Base-by-base conservation (phyloP, 2,888 invertebrate species). In the Hylaea fasciaria region DNA sequence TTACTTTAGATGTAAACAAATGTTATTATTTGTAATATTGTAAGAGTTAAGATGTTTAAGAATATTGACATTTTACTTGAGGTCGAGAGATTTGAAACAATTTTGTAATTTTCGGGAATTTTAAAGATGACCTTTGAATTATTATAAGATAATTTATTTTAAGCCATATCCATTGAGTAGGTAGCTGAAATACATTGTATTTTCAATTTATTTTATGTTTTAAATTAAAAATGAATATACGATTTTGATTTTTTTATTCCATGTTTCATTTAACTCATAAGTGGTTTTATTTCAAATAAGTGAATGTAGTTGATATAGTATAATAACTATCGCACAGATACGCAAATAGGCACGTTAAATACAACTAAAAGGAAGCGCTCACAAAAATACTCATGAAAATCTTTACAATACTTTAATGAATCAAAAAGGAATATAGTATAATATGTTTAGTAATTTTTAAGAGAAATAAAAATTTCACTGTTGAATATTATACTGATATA, bases 141-240 rank as follows among this genome's bases (percentile, higher is more conserved):
- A 16, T 43, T 51, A 29, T 48, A 53, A 17, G 37, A 14, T 62
- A 57, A 28, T 62, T 57, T 58, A 63, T 59, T 47, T 35, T 56
- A 49, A 56, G 63, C 48, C 37, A 56, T 52, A 44, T 41, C 45
- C 39, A 40, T 50, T 13, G 44, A 53, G 13, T 37, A 44, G 40
- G 43, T 16, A 57, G 50, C 45, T 54, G 58, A 58, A 60, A 60
- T 45, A 60, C 58, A 57, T 8, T 58, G 58, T 58, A 58, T 54
- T 44, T 53, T 53, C 45, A 56, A 51, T 62, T 53, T 49, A 47
- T 54, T 54, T 59, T 51, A 55, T 40, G 51, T 50, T 59, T 40
- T 39, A 39, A 46, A 37, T 41, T 58, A 37, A 51, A 62, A 59
- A 44, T 58, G 62, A 62, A 65, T 65, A 65, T 62, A 65, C 54